phyloP scores from a whole-genome alignment of 2,888 invertebrate genomes.

The Andrena bicolor region DNA sequence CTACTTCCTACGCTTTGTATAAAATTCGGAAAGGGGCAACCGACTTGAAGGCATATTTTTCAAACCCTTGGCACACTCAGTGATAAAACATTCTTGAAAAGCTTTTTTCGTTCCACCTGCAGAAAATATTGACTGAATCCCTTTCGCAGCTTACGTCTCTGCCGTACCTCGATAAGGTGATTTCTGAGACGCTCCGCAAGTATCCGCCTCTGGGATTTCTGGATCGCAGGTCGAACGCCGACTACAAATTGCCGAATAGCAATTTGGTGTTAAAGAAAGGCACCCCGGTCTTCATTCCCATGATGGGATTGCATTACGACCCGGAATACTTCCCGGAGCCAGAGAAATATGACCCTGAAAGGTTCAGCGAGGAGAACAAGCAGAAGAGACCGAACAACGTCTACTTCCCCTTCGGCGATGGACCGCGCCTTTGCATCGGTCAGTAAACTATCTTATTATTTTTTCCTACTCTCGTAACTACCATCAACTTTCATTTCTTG shows the following conservation, averaged over 20 bases:
- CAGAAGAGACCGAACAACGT: conserved; percentile 70
- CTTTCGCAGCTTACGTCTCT: conserved; percentile 41
- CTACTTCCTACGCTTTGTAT: too few relatives aligned
- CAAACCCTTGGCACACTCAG: too few relatives aligned
- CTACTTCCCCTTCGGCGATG: conserved; percentile 82
- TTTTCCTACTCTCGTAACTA: neutral
- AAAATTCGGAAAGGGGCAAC: too few relatives aligned
- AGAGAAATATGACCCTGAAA: conserved; percentile 83
- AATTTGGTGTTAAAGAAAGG: conserved; percentile 78
- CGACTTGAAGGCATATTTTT: too few relatives aligned
- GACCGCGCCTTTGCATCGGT: conserved; percentile 83
- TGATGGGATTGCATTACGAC: conserved; percentile 82
- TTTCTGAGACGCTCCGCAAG: conserved; percentile 83
- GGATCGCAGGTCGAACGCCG: conserved; percentile 71
- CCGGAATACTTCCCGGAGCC: conserved; percentile 83
- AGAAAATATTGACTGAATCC: neutral
- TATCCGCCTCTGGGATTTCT: conserved; percentile 81
- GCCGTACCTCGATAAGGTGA: conserved; percentile 77
- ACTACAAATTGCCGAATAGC: conserved; percentile 77
- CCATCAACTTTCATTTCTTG: neutral
- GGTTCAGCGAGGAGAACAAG: conserved; percentile 82
- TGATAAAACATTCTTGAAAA: too few relatives aligned
- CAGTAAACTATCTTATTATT: conserved; percentile 6
- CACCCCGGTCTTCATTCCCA: conserved; percentile 79
- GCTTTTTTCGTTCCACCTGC: too few relatives aligned